These are phyloP conservation scores for Calameuta pallipes DNA, from an alignment of 2,888 invertebrate species.

Conservation along the genomic window DNA sequence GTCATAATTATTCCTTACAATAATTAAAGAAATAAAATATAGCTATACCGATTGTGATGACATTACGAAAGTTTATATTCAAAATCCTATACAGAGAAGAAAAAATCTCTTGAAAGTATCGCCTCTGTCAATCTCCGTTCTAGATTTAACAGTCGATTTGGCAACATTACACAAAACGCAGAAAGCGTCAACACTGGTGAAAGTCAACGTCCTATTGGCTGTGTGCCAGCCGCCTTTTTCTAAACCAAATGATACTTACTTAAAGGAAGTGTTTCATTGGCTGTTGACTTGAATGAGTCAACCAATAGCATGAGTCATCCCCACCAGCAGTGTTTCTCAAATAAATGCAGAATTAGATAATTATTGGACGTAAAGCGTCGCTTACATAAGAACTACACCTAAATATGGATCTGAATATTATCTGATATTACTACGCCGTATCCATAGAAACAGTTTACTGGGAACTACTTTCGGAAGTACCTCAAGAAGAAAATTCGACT, in stretches of 20 bases:
- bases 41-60: background rate
- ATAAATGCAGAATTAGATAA: background rate
- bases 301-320: background rate
- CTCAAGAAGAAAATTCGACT: slow-evolving; percentile 39
- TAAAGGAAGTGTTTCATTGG: background rate
- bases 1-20: background rate
- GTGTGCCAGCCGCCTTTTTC: background rate
- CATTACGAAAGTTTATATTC: background rate
- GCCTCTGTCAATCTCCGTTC: background rate
- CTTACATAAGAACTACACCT: background rate
- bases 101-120: background rate
- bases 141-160: background rate
- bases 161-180: background rate
- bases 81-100: background rate
- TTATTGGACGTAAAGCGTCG: background rate
- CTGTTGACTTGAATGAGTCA: background rate
- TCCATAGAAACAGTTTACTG: slow-evolving; percentile 51
- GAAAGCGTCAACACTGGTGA: background rate
- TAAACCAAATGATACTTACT: background rate
- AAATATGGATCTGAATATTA: background rate
- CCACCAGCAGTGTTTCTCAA: background rate
- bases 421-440: slow-evolving; percentile 37
- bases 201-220: background rate
- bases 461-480: slow-evolving; percentile 59
- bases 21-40: background rate